A percentile compares a stretch with the other conserved stretches of the same genome.
Evolutionary conservation across 2,888 invertebrate species (phyloP).

Genomic region (Thymelicus lineola): DNA sequence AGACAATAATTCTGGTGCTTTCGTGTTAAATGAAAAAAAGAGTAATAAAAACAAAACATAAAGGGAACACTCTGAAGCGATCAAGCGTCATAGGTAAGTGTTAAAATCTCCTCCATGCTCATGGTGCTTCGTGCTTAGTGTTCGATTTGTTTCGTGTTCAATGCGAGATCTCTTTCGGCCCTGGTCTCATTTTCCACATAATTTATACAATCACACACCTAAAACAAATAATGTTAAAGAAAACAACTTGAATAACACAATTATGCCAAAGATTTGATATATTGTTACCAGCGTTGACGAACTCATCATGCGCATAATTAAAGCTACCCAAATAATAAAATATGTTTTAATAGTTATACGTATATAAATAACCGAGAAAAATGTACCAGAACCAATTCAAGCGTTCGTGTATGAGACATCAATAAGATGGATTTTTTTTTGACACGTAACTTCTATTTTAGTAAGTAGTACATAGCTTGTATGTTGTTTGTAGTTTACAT

Average conservation of each 20-base stretch:
- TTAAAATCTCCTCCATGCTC: slow-evolving; percentile 59
- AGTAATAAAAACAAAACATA: slow-evolving; percentile 35
- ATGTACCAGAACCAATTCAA: slow-evolving; percentile 81
- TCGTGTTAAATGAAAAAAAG: slow-evolving; percentile 33
- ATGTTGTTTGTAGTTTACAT: too few species aligned
- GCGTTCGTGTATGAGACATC: slow-evolving; percentile 9
- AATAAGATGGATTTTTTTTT: background rate
- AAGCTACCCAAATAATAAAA: slow-evolving; percentile 15
- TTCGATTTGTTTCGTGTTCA: slow-evolving; percentile 52
- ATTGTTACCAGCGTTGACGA: background rate
- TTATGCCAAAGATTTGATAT: slow-evolving; percentile 13
- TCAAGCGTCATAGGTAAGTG: slow-evolving; percentile 46
- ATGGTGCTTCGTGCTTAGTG: slow-evolving; percentile 61
- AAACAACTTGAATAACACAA: slow-evolving; percentile 58
- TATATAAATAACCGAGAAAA: slow-evolving; percentile 55
- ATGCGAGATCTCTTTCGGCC: slow-evolving; percentile 81
- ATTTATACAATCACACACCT: slow-evolving; percentile 67
- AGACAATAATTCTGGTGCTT: slow-evolving; percentile 10
- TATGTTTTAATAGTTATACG: slow-evolving; percentile 1
- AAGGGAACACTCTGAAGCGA: slow-evolving; percentile 39
- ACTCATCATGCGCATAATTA: slow-evolving; percentile 27
- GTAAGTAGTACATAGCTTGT: too few species aligned
- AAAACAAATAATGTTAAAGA: slow-evolving; percentile 55
- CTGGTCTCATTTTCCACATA: slow-evolving; percentile 78
- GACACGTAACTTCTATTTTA: slow-evolving; percentile 10